Evolutionary conservation across 2,797 vertebrate genomes (phyloP).

Genomic region (Danionella dracula): DNA sequence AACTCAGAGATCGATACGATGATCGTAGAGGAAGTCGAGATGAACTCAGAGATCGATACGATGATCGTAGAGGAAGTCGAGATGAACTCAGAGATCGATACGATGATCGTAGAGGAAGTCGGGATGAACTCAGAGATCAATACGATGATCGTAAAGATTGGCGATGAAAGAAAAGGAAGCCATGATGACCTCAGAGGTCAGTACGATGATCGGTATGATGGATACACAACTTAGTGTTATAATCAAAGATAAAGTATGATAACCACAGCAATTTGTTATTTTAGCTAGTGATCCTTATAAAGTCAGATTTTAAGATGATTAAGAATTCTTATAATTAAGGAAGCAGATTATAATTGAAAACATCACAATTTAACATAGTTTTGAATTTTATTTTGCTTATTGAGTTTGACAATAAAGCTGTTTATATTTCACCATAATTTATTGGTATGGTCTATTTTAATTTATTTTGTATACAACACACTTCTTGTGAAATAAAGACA

Average conservation of each 20-base stretch:
- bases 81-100: conserved; percentile 39
- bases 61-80: conserved; percentile 27
- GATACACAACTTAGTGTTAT: conserved; percentile 7
- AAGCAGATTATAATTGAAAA: no score
- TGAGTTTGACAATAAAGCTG: no score
- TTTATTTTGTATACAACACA: no score
- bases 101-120: conserved; percentile 20
- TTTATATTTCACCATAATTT: no score
- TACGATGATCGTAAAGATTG: not conserved
- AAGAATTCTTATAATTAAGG: no score
- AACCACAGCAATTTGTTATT: conserved; percentile 11
- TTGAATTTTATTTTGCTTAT: no score
- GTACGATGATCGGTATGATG: not conserved
- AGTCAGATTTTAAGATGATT: no score
- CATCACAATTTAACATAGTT: no score
- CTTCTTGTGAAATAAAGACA: no score
- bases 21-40: not conserved
- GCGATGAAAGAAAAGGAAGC: not conserved
- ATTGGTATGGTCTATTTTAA: no score
- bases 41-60: conserved; percentile 8
- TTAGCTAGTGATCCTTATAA: no score
- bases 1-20: not conserved
- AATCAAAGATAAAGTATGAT: conserved; percentile 21
- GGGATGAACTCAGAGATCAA: not conserved
- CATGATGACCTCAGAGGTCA: not conserved